These are phyloP conservation scores for Elysia crispata DNA, from an alignment of 2,888 invertebrate species.

Conservation along the genomic window DNA sequence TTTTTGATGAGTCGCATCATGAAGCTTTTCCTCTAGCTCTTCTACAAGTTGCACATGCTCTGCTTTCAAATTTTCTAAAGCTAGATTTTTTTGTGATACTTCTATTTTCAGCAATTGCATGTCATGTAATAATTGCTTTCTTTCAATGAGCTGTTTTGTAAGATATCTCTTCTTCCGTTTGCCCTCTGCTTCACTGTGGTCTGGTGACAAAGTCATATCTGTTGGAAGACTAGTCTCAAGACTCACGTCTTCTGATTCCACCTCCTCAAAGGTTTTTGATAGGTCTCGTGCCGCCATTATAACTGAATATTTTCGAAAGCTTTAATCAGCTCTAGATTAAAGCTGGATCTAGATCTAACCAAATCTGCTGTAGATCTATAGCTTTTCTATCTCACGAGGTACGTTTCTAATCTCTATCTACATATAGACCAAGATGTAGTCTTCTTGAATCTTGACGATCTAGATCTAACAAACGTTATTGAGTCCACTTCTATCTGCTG, in stretches of 20 bases:
- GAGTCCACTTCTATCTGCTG: no score
- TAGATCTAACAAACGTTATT: no score
- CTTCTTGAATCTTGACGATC: no score
- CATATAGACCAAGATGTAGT: no score
- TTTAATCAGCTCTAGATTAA: no score
- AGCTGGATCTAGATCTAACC: no score
- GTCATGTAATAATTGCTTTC: slow-evolving; percentile 76
- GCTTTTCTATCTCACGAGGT: no score
- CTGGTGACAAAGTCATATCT: slow-evolving; percentile 75
- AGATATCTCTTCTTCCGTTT: slow-evolving; percentile 65
- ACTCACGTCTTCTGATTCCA: slow-evolving; percentile 74
- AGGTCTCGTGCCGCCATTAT: slow-evolving; percentile 69
- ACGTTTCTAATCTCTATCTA: no score
- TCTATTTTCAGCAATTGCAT: slow-evolving; percentile 77
- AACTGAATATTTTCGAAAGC: neutral
- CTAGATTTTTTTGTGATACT: slow-evolving; percentile 75
- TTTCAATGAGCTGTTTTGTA: slow-evolving; percentile 74
- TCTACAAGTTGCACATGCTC: slow-evolving; percentile 74
- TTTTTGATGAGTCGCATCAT: slow-evolving; percentile 75
- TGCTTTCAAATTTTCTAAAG: slow-evolving; percentile 76
- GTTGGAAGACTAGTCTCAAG: slow-evolving; percentile 76
- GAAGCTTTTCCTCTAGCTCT: slow-evolving; percentile 76
- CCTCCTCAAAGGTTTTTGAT: slow-evolving; percentile 70
- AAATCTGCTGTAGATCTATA: no score
- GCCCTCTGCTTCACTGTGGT: slow-evolving; percentile 58